These are phyloP conservation scores for Acipenser ruthenus DNA, from an alignment of 2,797 vertebrate species.

Conservation along the genomic window DNA sequence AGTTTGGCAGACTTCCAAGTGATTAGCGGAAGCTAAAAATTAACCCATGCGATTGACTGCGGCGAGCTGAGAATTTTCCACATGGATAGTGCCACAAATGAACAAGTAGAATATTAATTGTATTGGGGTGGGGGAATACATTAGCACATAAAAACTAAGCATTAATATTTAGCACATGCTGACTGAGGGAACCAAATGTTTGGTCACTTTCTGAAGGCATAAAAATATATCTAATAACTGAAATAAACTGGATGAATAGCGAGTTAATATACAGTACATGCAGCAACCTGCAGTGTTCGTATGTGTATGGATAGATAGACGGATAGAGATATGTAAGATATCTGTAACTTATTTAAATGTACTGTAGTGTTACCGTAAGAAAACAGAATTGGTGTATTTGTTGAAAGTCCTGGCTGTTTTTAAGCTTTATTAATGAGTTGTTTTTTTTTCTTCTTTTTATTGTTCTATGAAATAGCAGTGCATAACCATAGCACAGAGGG, in stretches of 20 bases:
- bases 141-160: neutral
- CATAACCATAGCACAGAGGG: constrained; percentile 43
- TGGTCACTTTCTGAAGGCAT: too few species aligned
- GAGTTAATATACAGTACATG: too few species aligned
- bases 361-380: too few species aligned
- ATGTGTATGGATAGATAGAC: too few species aligned
- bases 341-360: too few species aligned
- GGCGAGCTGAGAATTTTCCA: constrained; percentile 70
- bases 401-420: constrained; percentile 5
- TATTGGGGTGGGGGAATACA: neutral
- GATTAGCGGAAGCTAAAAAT: constrained; percentile 79
- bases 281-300: too few species aligned
- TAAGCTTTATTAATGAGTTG: constrained; percentile 48
- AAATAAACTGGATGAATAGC: too few species aligned
- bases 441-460: constrained; percentile 40
- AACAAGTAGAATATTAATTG: constrained; percentile 22
- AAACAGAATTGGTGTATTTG: constrained; percentile 1
- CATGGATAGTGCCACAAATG: constrained; percentile 56
- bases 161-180: too few species aligned
- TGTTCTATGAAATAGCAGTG: constrained; percentile 26
- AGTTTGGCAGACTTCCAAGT: constrained; percentile 68
- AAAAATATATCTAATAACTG: too few species aligned
- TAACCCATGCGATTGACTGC: constrained; percentile 69
- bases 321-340: too few species aligned
- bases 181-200: too few species aligned